Evolutionary conservation across 2,797 vertebrate species (phyloP).

Genomic region (Epinephelus coioides): DNA sequence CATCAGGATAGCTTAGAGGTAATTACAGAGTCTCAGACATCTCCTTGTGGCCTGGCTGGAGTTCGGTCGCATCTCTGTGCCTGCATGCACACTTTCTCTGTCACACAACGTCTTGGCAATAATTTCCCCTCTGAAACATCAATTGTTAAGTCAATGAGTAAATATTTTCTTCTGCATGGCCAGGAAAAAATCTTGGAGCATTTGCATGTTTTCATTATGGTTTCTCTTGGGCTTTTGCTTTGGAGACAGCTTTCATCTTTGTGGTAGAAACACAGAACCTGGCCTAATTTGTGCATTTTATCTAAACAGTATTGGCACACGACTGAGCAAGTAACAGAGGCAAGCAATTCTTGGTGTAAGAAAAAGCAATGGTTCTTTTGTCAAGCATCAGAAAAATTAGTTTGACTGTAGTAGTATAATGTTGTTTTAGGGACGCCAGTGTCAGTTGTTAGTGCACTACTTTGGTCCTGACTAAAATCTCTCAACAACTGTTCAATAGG

Average conservation of each 20-base stretch:
- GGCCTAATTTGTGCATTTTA: conserved; percentile 38
- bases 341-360: conserved; percentile 6
- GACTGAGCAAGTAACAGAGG: conserved; percentile 31
- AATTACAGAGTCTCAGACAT: conserved; percentile 52
- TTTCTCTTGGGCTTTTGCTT: conserved; percentile 57
- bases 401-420: conserved; percentile 13
- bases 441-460: not conserved
- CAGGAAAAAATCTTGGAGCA: conserved; percentile 24
- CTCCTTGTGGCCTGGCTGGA: conserved; percentile 45
- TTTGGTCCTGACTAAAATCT: conserved; percentile 1
- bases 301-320: conserved; percentile 37
- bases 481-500: not conserved
- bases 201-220: conserved; percentile 57
- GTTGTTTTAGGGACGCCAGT: conserved; percentile 20
- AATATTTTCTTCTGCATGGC: conserved; percentile 58
- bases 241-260: conserved; percentile 42
- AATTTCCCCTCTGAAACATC: conserved; percentile 41
- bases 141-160: conserved; percentile 55
- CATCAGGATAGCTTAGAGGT: conserved; percentile 47
- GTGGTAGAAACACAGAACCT: conserved; percentile 38
- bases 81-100: conserved; percentile 39
- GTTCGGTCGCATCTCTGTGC: conserved; percentile 42
- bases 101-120: conserved; percentile 50
- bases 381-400: conserved; percentile 35
- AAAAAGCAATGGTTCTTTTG: conserved; percentile 10